These are phyloP conservation scores for Cyclophora albipunctata DNA, from an alignment of 2,888 invertebrate genomes.

Conservation along the genomic window DNA sequence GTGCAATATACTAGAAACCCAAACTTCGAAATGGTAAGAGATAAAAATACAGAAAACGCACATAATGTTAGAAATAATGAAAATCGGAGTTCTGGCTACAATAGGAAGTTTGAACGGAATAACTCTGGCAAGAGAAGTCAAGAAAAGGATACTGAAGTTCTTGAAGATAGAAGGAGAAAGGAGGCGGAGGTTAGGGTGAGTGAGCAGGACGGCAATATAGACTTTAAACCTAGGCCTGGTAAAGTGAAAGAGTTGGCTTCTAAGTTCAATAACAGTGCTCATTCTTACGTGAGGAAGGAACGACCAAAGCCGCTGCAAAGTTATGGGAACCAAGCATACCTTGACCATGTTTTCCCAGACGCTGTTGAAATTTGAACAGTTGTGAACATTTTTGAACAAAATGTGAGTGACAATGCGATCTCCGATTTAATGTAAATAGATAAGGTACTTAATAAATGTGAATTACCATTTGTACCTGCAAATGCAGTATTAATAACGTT, in stretches of 20 bases:
- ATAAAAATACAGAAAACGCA: slow-evolving; percentile 26
- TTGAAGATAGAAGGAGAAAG: slow-evolving; percentile 18
- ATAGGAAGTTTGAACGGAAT: slow-evolving; percentile 50
- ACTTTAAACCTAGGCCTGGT: slow-evolving; percentile 49
- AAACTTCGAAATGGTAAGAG: slow-evolving; percentile 43
- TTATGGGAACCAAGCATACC: slow-evolving; percentile 75
- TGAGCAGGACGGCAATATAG: slow-evolving; percentile 15
- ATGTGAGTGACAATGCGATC: slow-evolving; percentile 23
- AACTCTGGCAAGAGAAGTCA: slow-evolving; percentile 38
- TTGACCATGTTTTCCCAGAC: slow-evolving; percentile 77
- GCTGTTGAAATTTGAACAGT: slow-evolving; percentile 59
- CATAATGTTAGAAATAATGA: slow-evolving; percentile 36
- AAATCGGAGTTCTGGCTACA: slow-evolving; percentile 38
- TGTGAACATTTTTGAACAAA: slow-evolving; percentile 7
- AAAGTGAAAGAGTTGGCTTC: slow-evolving; percentile 67
- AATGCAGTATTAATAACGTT: neutral
- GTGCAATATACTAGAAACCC: slow-evolving; percentile 62
- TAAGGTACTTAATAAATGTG: slow-evolving; percentile 2
- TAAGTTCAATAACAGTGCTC: slow-evolving; percentile 52
- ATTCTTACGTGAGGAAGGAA: slow-evolving; percentile 43
- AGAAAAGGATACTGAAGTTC: slow-evolving; percentile 18
- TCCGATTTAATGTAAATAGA: slow-evolving; percentile 19
- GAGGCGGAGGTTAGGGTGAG: slow-evolving; percentile 18
- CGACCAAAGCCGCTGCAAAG: slow-evolving; percentile 77
- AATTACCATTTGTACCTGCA: too few species aligned